These are phyloP conservation scores for Periparus ater DNA, from an alignment of 2,797 vertebrate genomes.

Conservation along the genomic window DNA sequence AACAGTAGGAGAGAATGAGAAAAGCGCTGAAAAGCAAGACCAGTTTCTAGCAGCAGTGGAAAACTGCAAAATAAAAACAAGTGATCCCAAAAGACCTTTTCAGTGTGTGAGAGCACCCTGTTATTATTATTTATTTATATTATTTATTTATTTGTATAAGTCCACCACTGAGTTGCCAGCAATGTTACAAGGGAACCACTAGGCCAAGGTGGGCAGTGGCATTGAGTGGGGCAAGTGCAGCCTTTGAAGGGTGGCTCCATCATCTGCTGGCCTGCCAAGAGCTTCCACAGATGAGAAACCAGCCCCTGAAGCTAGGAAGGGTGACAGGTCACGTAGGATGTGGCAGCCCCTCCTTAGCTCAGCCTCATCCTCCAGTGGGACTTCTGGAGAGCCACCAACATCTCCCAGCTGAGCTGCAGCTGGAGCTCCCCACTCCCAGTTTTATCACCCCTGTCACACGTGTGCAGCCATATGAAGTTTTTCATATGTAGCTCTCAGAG, in stretches of 20 bases:
- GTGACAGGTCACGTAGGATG: not conserved
- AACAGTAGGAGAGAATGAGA: not conserved
- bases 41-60: not conserved
- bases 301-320: accelerated
- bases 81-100: not conserved
- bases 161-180: not conserved
- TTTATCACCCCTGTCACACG: not conserved
- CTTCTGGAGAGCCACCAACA: not conserved
- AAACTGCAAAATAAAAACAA: not conserved
- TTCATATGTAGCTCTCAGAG: not conserved
- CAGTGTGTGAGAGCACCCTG: not conserved
- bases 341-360: not conserved
- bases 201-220: not conserved
- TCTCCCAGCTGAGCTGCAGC: constrained; percentile 12
- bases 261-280: not conserved
- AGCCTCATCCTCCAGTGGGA: not conserved
- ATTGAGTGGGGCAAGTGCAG: not conserved
- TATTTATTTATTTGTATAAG: not conserved
- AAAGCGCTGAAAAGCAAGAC: not conserved
- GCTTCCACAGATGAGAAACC: accelerated
- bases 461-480: not conserved
- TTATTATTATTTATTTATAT: not conserved
- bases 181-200: accelerated
- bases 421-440: not conserved
- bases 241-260: not conserved